Evolutionary conservation across 2,113 vertebrate genomes (phyloP), one percentile per base, ranked within the genome.

Genomic region (Myocastor coypus): DNA sequence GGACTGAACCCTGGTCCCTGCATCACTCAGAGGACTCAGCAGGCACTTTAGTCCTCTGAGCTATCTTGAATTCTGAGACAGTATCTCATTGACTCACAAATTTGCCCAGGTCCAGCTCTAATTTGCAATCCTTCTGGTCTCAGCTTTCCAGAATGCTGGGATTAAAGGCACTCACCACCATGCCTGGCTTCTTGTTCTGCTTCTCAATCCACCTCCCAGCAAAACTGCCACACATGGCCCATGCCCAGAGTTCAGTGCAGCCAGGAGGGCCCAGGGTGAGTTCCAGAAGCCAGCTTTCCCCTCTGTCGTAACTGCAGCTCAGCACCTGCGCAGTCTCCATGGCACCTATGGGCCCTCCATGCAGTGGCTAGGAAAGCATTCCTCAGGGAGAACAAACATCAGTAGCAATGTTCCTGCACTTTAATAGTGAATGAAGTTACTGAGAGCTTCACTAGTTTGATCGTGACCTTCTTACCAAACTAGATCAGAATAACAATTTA

Each of bases 401-500:
- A 1, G 52, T 8, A 1, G 46, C 13, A 9, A 11, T 0, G 0
- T 71, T 55, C 82, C 66, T 7, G 10, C 17, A 37, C 46, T 1
- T 89, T 14, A 19, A 7, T 69, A 95, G 57, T 40, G 77, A 68
- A 75, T 2, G 59, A 89, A 73, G 78, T 82, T 52, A 16, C 86
- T 95, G 37, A 52, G 84, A 89, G 97, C 88, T 92, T 88, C 7
- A 80, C 64, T 0, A 88, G 71, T 77, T 97, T 83, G 91, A 95
- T 97, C 71, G 94, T 88, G 89, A 92, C 96, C 98, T 90, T 87
- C 85, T 96, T 40, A 91, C 0, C 30, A 89, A 84, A 96, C 40
- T 66, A 73, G 75, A 75, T 55, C 6, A 22, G 83, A 97, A 92
- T 93, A 87, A 59, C 89, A 93, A 97, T 97, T 94, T 88, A 40